Evolutionary conservation across 1,140 invertebrate species (phyloP), one percentile per base, ranked within the genome.

Genomic region (Planococcus citri): DNA sequence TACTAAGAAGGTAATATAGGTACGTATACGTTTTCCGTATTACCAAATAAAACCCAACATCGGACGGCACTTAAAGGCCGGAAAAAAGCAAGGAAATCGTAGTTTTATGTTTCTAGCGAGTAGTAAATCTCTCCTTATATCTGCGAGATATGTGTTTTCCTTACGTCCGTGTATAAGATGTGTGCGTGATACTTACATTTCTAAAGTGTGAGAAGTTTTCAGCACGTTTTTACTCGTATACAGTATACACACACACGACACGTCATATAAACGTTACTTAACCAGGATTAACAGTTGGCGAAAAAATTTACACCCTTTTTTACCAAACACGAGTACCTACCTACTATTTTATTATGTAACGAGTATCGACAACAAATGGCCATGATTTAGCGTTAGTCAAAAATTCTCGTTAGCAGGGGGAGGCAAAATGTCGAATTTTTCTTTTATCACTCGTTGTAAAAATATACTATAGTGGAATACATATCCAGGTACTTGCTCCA

Each of bases 221-320:
- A 17, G 60, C 60, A 64, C 60, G 60, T 64, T 64, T 51, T 6
- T n/a, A n/a, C n/a, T n/a, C n/a, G n/a, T n/a, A n/a, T n/a, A n/a
- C n/a, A n/a, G n/a, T n/a, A n/a, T n/a, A n/a, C n/a, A n/a, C n/a
- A n/a, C 60, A 20, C 51, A 25, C 60, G 17, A 4, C 3, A 27
- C 60, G 60, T 24, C 60, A 17, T 64, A 64, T 64, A 64, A 64
- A 64, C 60, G 60, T 64, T 20, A 64, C 60, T 64, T 64, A 24
- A 10, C 60, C 20, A 64, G 24, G 60, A 64, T 64, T 64, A 64
- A 20, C 60, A 17, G 60, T 17, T 14, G 12, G 41, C 2, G 10
- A 37, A n/a, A 51, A 51, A 51, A 51, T 51, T 51, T 14, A 20
- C 41, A 51, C 41, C n/a, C 41, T 51, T 51, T 51, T 51, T 51